Percentiles rank a stretch among this genome's conserved stretches.
phyloP scores from a whole-genome alignment of 2,113 vertebrate genomes.

The Sciurus niger region DNA sequence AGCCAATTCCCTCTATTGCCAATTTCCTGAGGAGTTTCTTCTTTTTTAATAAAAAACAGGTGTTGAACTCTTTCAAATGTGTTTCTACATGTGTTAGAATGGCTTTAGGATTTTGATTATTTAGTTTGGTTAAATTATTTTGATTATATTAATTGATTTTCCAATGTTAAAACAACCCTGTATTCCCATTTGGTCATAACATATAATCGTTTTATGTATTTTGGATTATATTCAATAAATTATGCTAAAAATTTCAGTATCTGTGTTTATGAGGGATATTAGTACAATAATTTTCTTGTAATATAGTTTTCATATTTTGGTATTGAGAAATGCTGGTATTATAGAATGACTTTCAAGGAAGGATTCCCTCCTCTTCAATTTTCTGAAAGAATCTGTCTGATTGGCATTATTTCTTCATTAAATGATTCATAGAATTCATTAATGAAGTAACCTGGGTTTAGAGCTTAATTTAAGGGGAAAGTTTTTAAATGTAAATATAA shows the following conservation, averaged over 20 bases:
- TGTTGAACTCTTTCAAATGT: neutral
- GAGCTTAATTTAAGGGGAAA: neutral
- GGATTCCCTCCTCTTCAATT: no score
- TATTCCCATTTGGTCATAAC: neutral
- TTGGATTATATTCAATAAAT: neutral
- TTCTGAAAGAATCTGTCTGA: no score
- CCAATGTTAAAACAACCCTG: no score
- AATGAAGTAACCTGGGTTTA: neutral
- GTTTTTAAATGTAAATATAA: neutral
- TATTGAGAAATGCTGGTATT: neutral
- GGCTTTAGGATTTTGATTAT: neutral
- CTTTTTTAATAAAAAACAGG: neutral
- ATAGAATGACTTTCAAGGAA: no score
- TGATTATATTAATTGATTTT: no score
- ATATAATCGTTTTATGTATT: neutral
- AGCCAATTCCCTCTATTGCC: neutral
- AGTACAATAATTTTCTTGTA: neutral
- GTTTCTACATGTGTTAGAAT: neutral
- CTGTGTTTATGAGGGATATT: neutral
- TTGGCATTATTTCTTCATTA: no score
- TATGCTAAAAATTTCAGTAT: neutral
- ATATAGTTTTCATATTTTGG: neutral
- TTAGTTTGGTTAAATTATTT: neutral
- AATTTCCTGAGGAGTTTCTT: neutral
- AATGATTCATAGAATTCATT: no score